Conservation (phyloP, 2,797 vertebrate genomes). For the Enteromius argenteus region DNA sequence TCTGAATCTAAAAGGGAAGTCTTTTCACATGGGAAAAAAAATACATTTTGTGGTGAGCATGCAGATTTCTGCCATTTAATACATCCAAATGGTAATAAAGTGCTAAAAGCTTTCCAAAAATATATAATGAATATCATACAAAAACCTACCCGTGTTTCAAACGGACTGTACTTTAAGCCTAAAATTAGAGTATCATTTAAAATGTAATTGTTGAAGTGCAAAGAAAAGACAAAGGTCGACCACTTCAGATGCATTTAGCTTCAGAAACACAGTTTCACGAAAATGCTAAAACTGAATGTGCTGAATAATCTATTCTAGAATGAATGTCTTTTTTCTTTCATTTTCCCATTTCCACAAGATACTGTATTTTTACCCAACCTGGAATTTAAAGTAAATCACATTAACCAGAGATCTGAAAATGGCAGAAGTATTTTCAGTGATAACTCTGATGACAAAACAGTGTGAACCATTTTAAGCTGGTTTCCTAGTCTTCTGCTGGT, state of each 20-base stretch:
- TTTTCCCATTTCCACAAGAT: background rate
- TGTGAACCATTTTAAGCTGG: background rate
- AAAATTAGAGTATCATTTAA: background rate
- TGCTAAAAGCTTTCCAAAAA: constrained; percentile 2
- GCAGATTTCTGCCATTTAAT: background rate
- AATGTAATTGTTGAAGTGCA: background rate
- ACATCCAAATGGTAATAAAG: background rate
- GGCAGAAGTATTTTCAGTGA: background rate
- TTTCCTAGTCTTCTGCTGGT: background rate
- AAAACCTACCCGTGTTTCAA: background rate
- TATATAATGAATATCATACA: background rate
- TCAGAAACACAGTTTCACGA: background rate
- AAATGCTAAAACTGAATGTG: background rate
- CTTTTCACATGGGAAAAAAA: constrained; percentile 16
- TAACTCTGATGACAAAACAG: background rate
- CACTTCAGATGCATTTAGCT: constrained; percentile 14
- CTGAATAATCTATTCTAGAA: constrained; percentile 7
- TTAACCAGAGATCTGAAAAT: background rate
- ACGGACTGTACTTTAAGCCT: background rate
- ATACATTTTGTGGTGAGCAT: background rate
- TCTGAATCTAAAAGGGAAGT: background rate
- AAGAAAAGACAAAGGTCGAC: background rate
- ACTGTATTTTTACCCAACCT: background rate
- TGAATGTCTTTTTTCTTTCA: background rate
- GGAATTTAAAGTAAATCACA: background rate